A percentile compares a stretch with the other conserved stretches of the same genome.
phyloP scores from a whole-genome alignment of 2,797 vertebrate species.

The Onychomys torridus region DNA sequence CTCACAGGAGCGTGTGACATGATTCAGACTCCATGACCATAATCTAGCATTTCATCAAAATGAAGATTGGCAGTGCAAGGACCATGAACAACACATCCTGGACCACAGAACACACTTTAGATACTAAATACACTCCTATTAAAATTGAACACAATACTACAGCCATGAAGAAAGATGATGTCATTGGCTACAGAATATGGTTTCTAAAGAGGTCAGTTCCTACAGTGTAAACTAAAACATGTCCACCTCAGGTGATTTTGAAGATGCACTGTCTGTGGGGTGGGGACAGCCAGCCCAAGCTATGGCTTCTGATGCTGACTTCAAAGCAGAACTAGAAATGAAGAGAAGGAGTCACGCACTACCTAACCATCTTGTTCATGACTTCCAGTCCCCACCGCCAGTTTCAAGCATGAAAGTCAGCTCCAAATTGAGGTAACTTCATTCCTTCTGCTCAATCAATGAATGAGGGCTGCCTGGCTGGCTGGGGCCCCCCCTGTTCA shows the following conservation, averaged over 20 bases:
- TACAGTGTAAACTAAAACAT: neutral
- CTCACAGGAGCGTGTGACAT: slow-evolving; percentile 56
- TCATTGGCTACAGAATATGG: neutral
- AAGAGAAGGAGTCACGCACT: neutral
- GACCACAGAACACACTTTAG: neutral
- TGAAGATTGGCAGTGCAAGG: slow-evolving; percentile 56
- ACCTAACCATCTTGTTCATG: neutral
- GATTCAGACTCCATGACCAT: slow-evolving; percentile 57
- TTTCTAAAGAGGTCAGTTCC: neutral
- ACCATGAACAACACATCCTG: neutral
- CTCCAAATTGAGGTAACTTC: neutral
- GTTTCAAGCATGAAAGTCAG: neutral
- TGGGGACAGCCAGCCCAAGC: neutral
- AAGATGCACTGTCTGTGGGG: neutral
- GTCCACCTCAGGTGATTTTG: neutral
- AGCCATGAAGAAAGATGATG: neutral
- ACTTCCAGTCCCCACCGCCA: neutral
- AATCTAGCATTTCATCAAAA: slow-evolving; percentile 54
- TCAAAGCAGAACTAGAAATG: neutral
- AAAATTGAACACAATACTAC: neutral
- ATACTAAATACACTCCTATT: neutral
- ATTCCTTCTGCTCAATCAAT: neutral
- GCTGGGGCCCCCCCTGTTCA: neutral
- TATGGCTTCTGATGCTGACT: neutral
- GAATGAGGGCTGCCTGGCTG: neutral